A percentile compares a stretch with the other conserved stretches of the same genome.
Conservation (phyloP, 2,113 vertebrate genomes). For the Sander lucioperca region DNA sequence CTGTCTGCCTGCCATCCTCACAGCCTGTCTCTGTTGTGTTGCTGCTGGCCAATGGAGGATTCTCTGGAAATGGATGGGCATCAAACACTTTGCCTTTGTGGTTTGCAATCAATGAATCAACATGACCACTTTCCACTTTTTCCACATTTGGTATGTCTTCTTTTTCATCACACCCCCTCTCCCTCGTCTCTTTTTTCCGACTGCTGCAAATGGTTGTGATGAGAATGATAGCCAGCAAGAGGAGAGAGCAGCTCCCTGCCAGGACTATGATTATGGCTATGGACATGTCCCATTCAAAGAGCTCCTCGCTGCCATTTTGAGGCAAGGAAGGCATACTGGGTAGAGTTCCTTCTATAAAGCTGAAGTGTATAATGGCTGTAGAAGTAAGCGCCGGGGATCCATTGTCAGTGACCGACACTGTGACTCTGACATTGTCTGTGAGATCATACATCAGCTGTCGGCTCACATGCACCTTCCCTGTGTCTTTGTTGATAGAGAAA, state of each 20-base stretch:
- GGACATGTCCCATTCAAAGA: constrained; percentile 91
- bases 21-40: constrained; percentile 78
- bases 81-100: constrained; percentile 89
- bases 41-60: constrained; percentile 84
- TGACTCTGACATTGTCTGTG: constrained; percentile 86
- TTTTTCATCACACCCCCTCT: constrained; percentile 72
- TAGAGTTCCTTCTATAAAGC: constrained; percentile 85
- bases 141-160: constrained; percentile 84
- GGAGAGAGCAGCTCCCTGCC: constrained; percentile 94
- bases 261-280: constrained; percentile 93
- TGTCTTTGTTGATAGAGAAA: constrained; percentile 90
- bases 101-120: constrained; percentile 82
- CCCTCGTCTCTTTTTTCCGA: constrained; percentile 87
- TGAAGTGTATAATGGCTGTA: constrained; percentile 89
- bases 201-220: constrained; percentile 94
- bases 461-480: constrained; percentile 90
- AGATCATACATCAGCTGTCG: constrained; percentile 89
- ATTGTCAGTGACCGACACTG: constrained; percentile 88
- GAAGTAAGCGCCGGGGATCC: constrained; percentile 90
- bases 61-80: constrained; percentile 88
- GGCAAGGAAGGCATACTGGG: constrained; percentile 83
- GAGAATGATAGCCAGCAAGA: constrained; percentile 93
- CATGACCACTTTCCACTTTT: constrained; percentile 84
- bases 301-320: constrained; percentile 78
- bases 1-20: constrained; percentile 83